Base-by-base conservation (phyloP, 2,113 vertebrate species). In the Spea multiplicata region DNA sequence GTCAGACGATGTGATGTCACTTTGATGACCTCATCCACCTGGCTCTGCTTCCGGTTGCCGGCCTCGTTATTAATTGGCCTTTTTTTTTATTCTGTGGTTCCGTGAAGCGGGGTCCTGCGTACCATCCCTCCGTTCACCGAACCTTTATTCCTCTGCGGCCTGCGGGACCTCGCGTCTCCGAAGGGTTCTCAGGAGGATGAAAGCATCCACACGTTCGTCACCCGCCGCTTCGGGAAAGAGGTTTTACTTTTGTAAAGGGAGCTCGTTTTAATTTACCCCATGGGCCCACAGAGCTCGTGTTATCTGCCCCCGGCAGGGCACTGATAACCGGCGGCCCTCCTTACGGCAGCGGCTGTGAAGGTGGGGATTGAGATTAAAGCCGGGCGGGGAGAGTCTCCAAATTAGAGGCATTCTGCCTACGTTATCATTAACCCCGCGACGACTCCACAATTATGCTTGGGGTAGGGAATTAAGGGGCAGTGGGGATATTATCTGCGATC, bases 211-310 rank as follows among this genome's bases (percentile, higher is more conserved):
- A 87, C 89, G 0, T 98, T 98, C 47, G 81, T 90, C 8, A 82
- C 75, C 0, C 88, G 96, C 61, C 91, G 96, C 69, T 93, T 97
- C 2, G 94, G 96, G 68, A 81, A 79, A 0, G 95, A 97, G 95
- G 96, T 97, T n/a, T n/a, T n/a, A 30, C 30, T 30, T 30, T 30
- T 30, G 30, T 30, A 30, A 30, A 30, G 30, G 30, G 30, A 30
- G 30, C 30, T 30, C 30, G 2, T 30, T 30, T 30, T 30, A 30
- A 30, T 30, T 30, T 30, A 30, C 30, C 1, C 30, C 30, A 30
- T 1, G 30, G 30, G 30, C 30, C 30, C 30, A 30, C 30, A 30
- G 30, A 2, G 30, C 30, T 30, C 0, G 9, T 45, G 66, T 12
- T 44, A 47, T 67, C 10, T 67, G 45, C 46, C 49, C 14, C 13